Conservation (phyloP, 1,140 invertebrate species). For the Harlomillsia oculata region DNA sequence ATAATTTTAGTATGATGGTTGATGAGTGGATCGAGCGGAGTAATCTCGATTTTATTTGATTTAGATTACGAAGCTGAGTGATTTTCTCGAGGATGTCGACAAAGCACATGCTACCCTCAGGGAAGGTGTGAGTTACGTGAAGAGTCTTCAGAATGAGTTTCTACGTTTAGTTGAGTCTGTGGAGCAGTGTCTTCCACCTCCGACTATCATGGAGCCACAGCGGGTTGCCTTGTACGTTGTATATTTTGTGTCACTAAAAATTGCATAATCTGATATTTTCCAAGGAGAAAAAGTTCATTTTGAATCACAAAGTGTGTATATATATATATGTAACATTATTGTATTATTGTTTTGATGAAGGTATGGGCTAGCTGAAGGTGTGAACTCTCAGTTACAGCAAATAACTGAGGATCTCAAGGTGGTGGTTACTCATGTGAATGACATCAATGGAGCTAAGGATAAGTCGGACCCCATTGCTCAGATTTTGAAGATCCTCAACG, state of each 20-base stretch:
- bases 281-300: no score
- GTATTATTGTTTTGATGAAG: conserved; percentile 41
- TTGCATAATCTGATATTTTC: no score
- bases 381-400: conserved; percentile 83
- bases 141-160: conserved; percentile 82
- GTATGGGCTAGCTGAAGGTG: conserved; percentile 74
- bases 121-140: conserved; percentile 87
- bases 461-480: conserved; percentile 79
- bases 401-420: conserved; percentile 92
- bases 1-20: no score
- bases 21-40: no score
- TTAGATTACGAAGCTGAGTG: conserved; percentile 71
- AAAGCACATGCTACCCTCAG: conserved; percentile 80
- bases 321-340: not conserved
- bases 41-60: conserved; percentile 25
- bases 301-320: no score
- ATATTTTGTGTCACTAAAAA: not conserved
- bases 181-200: conserved; percentile 60
- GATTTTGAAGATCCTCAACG: conserved; percentile 86
- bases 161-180: conserved; percentile 75
- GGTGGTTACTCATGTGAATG: conserved; percentile 87
- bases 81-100: conserved; percentile 74
- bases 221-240: conserved; percentile 62
- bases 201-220: conserved; percentile 64
- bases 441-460: conserved; percentile 71